Percentiles rank a stretch among this genome's conserved stretches.
Evolutionary conservation across 2,888 invertebrate species (phyloP).

Genomic region (Geotrupes spiniger): DNA sequence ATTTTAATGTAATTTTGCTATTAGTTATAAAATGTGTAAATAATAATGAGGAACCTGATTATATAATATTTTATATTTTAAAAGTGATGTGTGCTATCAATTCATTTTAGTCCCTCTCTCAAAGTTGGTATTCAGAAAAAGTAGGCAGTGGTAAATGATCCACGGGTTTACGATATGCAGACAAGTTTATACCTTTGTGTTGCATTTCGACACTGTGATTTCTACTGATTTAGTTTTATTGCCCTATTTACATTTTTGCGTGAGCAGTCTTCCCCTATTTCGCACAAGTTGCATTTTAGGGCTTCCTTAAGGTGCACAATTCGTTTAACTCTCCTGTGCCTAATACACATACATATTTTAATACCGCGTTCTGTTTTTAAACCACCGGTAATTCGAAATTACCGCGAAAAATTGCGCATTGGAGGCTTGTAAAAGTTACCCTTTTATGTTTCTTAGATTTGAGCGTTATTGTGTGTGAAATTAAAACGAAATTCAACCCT

Average conservation of each 20-base stretch:
- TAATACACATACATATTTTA: conserved; percentile 49
- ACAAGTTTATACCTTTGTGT: conserved; percentile 5
- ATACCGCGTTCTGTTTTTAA: conserved; percentile 30
- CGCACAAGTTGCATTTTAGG: conserved; percentile 15
- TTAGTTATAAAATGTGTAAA: no score
- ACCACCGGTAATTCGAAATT: conserved; percentile 46
- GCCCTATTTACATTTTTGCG: conserved; percentile 35
- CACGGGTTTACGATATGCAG: conserved; percentile 3
- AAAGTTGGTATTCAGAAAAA: not conserved
- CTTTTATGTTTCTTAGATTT: conserved; percentile 43
- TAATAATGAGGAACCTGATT: no score
- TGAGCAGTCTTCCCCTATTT: conserved; percentile 15
- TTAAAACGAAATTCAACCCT: conserved; percentile 50
- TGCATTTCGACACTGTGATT: conserved; percentile 19
- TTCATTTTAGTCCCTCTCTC: no score
- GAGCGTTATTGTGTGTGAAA: conserved; percentile 52
- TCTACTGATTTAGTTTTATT: conserved; percentile 37
- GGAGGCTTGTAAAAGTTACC: conserved; percentile 47
- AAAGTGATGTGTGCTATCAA: no score
- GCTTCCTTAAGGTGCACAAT: conserved; percentile 15
- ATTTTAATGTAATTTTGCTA: no score
- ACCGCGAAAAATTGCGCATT: conserved; percentile 46
- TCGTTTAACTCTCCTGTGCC: conserved; percentile 39
- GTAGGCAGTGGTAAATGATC: conserved; percentile 2
- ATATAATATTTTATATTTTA: no score